Evolutionary conservation across 2,888 invertebrate genomes (phyloP).

Genomic region (Epirrita christyi): DNA sequence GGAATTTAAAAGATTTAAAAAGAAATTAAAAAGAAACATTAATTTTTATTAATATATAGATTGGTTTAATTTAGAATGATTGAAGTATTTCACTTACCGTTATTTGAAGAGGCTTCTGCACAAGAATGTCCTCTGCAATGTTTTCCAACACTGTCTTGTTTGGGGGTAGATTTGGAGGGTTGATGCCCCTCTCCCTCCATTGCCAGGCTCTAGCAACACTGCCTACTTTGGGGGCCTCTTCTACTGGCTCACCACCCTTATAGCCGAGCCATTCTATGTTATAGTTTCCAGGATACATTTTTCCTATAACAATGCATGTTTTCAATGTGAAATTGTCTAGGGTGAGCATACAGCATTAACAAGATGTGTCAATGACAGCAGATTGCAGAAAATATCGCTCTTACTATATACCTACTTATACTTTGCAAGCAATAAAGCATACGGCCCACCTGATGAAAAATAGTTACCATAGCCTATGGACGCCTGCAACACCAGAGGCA

Average conservation of each 20-base stretch:
- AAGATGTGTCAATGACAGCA: background rate
- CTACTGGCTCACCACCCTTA: constrained; percentile 67
- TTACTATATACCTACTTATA: no score
- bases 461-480: no score
- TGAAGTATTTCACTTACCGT: constrained; percentile 81
- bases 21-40: no score
- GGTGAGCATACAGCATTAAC: background rate
- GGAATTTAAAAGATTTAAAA: no score
- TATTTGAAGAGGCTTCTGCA: constrained; percentile 85
- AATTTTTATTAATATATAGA: no score
- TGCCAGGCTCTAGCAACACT: constrained; percentile 77
- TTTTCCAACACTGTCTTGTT: constrained; percentile 84
- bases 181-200: constrained; percentile 73
- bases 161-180: constrained; percentile 64
- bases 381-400: no score
- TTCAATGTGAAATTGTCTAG: background rate
- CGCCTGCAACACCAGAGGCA: no score
- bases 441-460: no score
- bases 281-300: constrained; percentile 74
- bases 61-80: no score
- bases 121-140: constrained; percentile 87
- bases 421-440: no score
- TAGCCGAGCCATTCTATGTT: constrained; percentile 69
- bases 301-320: constrained; percentile 21
- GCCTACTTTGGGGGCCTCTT: constrained; percentile 64